A percentile compares a stretch with the other conserved stretches of the same genome.
Conservation (phyloP, 2,888 invertebrate species). For the Metellina segmentata region DNA sequence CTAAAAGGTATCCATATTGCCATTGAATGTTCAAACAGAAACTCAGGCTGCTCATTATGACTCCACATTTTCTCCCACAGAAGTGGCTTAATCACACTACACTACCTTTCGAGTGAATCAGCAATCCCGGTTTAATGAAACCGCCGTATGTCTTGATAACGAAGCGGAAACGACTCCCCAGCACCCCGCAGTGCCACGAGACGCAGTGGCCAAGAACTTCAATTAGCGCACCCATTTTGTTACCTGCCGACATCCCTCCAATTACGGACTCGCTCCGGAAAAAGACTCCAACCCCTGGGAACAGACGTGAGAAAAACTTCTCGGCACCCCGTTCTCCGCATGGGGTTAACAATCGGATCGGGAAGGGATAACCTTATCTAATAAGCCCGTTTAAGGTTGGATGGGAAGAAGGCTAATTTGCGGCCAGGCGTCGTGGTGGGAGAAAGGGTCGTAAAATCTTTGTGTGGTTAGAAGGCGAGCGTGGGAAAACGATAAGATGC, state of each 20-base stretch:
- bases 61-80: too few species aligned
- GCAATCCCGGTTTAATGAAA: background rate
- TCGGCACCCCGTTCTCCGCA: conserved; percentile 12
- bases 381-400: background rate
- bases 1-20: too few species aligned
- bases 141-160: background rate
- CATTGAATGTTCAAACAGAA: too few species aligned
- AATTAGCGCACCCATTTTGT: conserved; percentile 34
- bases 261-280: conserved; percentile 50
- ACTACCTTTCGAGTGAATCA: background rate
- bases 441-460: conserved; percentile 20
- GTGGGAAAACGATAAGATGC: conserved; percentile 36
- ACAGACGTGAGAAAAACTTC: conserved; percentile 63
- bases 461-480: conserved; percentile 22
- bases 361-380: conserved; percentile 16
- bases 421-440: conserved; percentile 16
- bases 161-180: background rate
- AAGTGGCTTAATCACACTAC: too few species aligned
- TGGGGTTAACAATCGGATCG: conserved; percentile 60
- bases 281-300: background rate
- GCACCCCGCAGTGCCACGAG: background rate
- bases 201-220: conserved; percentile 13
- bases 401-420: conserved; percentile 18
- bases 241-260: conserved; percentile 27
- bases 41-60: too few species aligned